Conservation (phyloP, 2,888 invertebrate species). For the Chydorus sphaericus region DNA sequence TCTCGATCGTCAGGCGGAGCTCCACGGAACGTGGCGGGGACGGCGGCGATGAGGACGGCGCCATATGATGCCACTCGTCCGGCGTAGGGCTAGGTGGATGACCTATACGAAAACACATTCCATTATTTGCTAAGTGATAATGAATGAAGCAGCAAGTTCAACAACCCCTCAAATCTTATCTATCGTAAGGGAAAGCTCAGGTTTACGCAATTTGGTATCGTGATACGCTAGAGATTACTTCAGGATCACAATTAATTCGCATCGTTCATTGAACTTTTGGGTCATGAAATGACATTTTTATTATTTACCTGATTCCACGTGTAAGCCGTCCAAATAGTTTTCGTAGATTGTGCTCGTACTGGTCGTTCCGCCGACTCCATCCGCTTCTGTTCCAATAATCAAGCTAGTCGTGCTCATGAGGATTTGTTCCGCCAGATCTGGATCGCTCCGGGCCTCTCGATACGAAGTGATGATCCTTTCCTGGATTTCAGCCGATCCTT, state of each 20-base stretch:
- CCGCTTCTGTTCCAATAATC: too few species aligned
- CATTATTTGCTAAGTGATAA: too few species aligned
- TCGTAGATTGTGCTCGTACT: constrained; percentile 12
- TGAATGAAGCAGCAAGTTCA: too few species aligned
- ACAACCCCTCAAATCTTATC: background rate
- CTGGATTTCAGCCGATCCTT: constrained; percentile 48
- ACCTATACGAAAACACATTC: too few species aligned
- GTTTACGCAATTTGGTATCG: too few species aligned
- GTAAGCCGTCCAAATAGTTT: constrained; percentile 11
- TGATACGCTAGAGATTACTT: too few species aligned
- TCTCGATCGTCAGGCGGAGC: constrained; percentile 18
- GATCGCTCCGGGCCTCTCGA: constrained; percentile 1
- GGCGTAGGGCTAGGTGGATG: background rate
- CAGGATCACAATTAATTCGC: too few species aligned
- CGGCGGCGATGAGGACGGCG: background rate
- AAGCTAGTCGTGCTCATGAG: too few species aligned
- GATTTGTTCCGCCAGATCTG: background rate
- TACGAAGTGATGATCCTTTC: constrained; percentile 41
- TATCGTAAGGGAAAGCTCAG: too few species aligned
- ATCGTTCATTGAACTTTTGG: too few species aligned
- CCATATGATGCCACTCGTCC: background rate
- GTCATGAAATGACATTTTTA: too few species aligned
- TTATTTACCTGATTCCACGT: background rate
- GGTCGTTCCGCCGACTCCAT: constrained; percentile 2
- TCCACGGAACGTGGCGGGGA: constrained; percentile 16